Conservation (phyloP, 2,888 invertebrate species). For the Trichogramma dendrolimi region DNA sequence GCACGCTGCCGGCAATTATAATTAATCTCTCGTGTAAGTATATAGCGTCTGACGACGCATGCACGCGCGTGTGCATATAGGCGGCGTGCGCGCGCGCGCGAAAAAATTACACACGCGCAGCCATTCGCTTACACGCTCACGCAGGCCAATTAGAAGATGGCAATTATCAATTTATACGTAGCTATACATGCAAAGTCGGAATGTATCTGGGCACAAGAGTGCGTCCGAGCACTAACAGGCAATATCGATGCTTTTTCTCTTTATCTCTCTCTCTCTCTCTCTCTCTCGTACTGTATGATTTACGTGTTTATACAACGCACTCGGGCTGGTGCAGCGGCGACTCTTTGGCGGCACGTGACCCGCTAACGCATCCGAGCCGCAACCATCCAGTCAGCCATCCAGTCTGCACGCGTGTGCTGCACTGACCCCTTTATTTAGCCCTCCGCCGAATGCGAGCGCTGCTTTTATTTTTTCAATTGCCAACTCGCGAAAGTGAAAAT, state of each 20-base stretch:
- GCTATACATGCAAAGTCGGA: no score
- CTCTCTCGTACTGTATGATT: slow-evolving; percentile 22
- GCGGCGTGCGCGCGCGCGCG: not conserved
- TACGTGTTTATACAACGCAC: slow-evolving; percentile 22
- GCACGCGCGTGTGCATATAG: not conserved
- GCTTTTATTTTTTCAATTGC: not conserved
- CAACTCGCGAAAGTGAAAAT: slow-evolving; percentile 26
- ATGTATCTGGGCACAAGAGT: not conserved
- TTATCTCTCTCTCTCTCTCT: not conserved
- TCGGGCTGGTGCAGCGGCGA: slow-evolving; percentile 11
- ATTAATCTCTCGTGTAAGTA: no score
- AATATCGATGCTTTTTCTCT: no score
- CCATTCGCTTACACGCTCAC: not conserved
- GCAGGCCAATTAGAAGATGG: slow-evolving; percentile 25
- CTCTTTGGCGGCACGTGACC: slow-evolving; percentile 13
- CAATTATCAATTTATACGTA: slow-evolving; percentile 25
- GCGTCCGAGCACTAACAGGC: not conserved
- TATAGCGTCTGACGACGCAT: not conserved
- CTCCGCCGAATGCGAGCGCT: not conserved
- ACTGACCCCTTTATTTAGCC: slow-evolving; percentile 12
- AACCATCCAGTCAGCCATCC: not conserved
- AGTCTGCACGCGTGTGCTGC: not conserved
- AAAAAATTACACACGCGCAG: no score
- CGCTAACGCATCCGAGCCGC: not conserved
- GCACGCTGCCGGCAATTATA: no score